Evolutionary conservation across 1,140 invertebrate species (phyloP), one percentile per base, ranked within the genome.

Genomic region (Caenorhabditis briggsae): DNA sequence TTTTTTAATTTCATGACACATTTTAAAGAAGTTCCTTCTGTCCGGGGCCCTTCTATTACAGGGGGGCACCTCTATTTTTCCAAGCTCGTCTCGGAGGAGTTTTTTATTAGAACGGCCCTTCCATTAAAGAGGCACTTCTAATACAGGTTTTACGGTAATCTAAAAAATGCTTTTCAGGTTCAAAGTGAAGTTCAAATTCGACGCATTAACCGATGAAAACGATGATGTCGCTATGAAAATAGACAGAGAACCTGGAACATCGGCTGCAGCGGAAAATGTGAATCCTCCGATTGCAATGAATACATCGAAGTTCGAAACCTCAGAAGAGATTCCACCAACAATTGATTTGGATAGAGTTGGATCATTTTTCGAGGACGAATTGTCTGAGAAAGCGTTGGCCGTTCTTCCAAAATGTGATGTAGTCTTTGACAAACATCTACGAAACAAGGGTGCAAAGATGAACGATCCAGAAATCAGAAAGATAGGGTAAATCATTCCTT

Each of bases 331-430:
- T 53, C 46, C 20, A 14, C 43, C 18, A 5, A 7, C 70, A 12
- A 50, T 16, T 53, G 70, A 78, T 53, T 50, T 78, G 46, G 70
- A 78, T 25, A 48, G 70, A 50, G 70, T 78, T 50, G 70, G 70
- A 48, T 78, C 70, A 50, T 78, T 78, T n/a, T 78, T 78, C 46
- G 46, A 20, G n/a, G 23, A 50, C 3, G 70, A 78, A 53, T 50
- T 78, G 8, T 78, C 70, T 20, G 25, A 48, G 9, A 78, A 78
- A 23, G 70, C 70, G 7, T n/a, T 78, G 18, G 70, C 50, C 20
- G 70, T 78, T 50, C 46, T 50, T 48, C 70, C 70, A 50, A 50
- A 23, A 46, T 78, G 70, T n/a, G 20, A 78, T 43, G 70, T 53
- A 50, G 0, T 0, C 3, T 53, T 12, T 7, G 70, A 50, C 23